These are phyloP conservation scores for Drosophila limbata DNA, from an alignment of 2,888 invertebrate species.

Conservation along the genomic window DNA sequence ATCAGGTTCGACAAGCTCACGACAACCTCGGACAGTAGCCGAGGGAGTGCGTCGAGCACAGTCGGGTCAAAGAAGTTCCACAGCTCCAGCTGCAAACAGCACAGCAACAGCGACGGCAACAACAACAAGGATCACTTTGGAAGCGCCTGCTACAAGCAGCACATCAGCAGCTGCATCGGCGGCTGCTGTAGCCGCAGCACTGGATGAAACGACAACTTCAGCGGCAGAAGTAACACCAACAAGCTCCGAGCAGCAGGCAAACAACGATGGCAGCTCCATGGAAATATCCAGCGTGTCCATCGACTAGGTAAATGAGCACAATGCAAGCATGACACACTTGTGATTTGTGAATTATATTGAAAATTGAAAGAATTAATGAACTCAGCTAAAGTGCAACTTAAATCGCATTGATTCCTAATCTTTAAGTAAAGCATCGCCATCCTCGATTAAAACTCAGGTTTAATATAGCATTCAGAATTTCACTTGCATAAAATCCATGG, in stretches of 20 bases:
- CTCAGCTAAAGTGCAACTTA: conserved; percentile 11
- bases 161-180: conserved; percentile 17
- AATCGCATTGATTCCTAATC: background rate
- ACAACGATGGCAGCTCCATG: conserved; percentile 78
- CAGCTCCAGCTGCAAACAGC: conserved; percentile 40
- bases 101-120: conserved; percentile 18
- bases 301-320: conserved; percentile 64
- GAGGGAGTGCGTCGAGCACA: conserved; percentile 62
- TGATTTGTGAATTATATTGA: conserved; percentile 39
- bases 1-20: conserved; percentile 19
- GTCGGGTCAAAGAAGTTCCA: conserved; percentile 16
- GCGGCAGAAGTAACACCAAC: conserved; percentile 12
- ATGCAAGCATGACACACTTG: background rate
- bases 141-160: conserved; percentile 35
- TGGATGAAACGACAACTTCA: conserved; percentile 17
- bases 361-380: conserved; percentile 22
- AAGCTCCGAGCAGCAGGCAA: conserved; percentile 24
- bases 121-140: conserved; percentile 17
- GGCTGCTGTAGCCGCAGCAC: conserved; percentile 12
- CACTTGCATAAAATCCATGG: background rate
- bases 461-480: background rate
- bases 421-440: background rate
- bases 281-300: conserved; percentile 84
- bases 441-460: background rate
- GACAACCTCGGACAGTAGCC: conserved; percentile 31